Evolutionary conservation across 2,113 vertebrate species (phyloP).

Genomic region (Corythaeola cristata): DNA sequence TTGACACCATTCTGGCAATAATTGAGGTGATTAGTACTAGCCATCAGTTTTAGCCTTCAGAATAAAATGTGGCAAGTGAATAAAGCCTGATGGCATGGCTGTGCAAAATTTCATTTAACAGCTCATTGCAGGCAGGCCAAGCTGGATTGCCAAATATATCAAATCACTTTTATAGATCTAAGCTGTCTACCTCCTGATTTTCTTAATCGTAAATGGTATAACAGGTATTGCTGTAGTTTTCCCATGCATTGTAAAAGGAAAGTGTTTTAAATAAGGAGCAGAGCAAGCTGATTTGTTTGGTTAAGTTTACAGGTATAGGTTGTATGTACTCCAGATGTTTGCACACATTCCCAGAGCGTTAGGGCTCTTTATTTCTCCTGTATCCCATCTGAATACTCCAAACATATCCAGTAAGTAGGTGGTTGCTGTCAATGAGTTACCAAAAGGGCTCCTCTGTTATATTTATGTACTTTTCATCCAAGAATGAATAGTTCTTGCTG

Average conservation of each 20-base stretch:
- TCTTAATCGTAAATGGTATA: slow-evolving; percentile 70
- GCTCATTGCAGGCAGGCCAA: slow-evolving; percentile 60
- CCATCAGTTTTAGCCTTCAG: slow-evolving; percentile 36
- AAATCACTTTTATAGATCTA: slow-evolving; percentile 72
- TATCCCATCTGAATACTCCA: slow-evolving; percentile 15
- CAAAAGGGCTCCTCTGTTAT: slow-evolving; percentile 44
- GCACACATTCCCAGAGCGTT: not conserved
- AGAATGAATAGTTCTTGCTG: slow-evolving; percentile 5
- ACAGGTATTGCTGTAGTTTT: slow-evolving; percentile 62
- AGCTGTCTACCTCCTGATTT: slow-evolving; percentile 74
- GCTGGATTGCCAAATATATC: slow-evolving; percentile 57
- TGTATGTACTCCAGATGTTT: slow-evolving; percentile 77
- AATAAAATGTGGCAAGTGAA: slow-evolving; percentile 60
- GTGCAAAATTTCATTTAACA: slow-evolving; percentile 72
- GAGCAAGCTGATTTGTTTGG: slow-evolving; percentile 69
- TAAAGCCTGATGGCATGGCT: slow-evolving; percentile 47
- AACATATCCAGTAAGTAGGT: not conserved
- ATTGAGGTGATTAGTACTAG: not conserved
- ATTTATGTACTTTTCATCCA: slow-evolving; percentile 41
- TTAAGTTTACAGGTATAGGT: slow-evolving; percentile 70
- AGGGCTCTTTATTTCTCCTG: slow-evolving; percentile 33
- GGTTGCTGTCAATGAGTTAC: slow-evolving; percentile 21
- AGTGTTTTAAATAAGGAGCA: slow-evolving; percentile 76
- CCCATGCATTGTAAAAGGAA: slow-evolving; percentile 70
- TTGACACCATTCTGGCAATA: not conserved